Base-by-base conservation (phyloP, 2,797 vertebrate species). In the Anguilla megastoma region DNA sequence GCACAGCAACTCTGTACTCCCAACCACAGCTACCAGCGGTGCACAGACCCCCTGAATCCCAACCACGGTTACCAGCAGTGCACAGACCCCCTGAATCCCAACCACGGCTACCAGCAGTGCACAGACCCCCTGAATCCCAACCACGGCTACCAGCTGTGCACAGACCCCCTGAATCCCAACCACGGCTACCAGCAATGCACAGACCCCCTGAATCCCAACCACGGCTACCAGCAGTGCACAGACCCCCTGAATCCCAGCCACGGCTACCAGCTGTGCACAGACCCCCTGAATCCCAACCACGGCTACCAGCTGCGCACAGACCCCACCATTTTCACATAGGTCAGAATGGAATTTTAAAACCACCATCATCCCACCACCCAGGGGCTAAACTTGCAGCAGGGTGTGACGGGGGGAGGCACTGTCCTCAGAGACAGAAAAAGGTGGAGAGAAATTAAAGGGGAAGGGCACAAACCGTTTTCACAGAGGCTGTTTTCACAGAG, bases 361-460 rank as follows among this genome's bases (percentile, higher is more conserved):
- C 69, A 71, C 27, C 69, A 71, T 27, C 27, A 30, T 71, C 69
- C 69, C 69, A 85, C 48, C 87, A 85, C 33, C 88, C 33, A 86
- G 33, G 12, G 36, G 71, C 33, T 48, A 50, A 63, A 82, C 69
- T 71, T 36, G 56, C 85, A 89, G 48, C 76, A 50, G 36, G 56
- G 88, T 54, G 85, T 24, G 80, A 80, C 52, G 84, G 76, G 5
- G 66, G 50, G 56, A 0, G 54, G 58, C 48, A 84, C 41, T 82
- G 56, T 74, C 60, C 56, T 9, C 18, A 69, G 86, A 80, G 89
- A 88, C 63, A 79, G 27, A 54, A 87, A 69, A 86, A 58, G 85
- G 85, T 41, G 56, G 87, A 58, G 82, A 21, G 80, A 85, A 86
- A 85, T 88, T 88, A 85, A 66, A 86, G 80, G 45, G 30, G 71